Base-by-base conservation (phyloP, 2,888 invertebrate species). In the Panzeria rudis region DNA sequence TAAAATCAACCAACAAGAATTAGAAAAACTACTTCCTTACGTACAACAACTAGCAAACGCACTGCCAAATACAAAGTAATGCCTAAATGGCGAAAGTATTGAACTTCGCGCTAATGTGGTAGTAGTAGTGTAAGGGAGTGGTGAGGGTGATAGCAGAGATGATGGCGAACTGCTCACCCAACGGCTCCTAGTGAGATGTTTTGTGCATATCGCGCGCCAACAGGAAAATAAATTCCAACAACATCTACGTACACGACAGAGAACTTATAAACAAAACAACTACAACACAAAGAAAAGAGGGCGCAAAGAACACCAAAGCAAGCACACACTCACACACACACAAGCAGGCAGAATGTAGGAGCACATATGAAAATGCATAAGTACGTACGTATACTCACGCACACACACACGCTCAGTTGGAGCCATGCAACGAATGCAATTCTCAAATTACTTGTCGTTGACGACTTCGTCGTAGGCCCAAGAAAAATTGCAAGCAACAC, bases 1-100 rank as follows among this genome's bases (percentile, higher is more conserved):
- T 77, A 80, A 84, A 73, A 72, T 69, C 80, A 68, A 61, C 82
- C 80, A 81, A 79, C 84, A 84, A 83, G 69, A 73, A 68, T 80
- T 76, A 80, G 76, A 81, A 84, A 80, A 77, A 81, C 76, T 80
- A 77, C 54, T 77, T 81, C 80, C 72, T 84, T 81, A 81, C 80
- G 72, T 73, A 61, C 47, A 78, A 78, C 72, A 69, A 59, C 75
- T 52, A 72, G 44, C n/a, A 66, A 76, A 5, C 4, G 59, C 80
- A 71, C 69, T 76, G 54, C 29, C 66, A 81, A 59, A 59, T 68
- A 69, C 69, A 82, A 75, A 69, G 68, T 68, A 68, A 75, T 76
- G 75, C 69, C 69, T 76, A 15, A 35, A 29, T 66, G 29, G 69
- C 76, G 47, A 76, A 82, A 71, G 44, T 69, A 82, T 82, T 82